Percentiles rank a stretch among this genome's conserved stretches.
These are phyloP conservation scores for Amphimedon queenslandica DNA, from an alignment of 37 sponge, comb jelly and placozoan genomes.

Conservation along the genomic window DNA sequence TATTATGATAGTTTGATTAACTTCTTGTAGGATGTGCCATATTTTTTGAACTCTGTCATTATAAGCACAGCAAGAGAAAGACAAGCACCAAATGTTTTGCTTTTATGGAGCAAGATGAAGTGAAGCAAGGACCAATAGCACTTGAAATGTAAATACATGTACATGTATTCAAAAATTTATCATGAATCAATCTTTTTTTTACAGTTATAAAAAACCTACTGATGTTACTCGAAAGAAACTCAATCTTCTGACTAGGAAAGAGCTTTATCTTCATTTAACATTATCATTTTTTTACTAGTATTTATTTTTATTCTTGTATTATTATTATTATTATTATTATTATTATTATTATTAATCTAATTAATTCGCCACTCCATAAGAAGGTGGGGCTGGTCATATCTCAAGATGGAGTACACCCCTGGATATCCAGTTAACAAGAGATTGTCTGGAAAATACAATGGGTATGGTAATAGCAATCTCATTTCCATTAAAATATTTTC, in stretches of 20 bases:
- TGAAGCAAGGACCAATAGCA: slow-evolving; percentile 47
- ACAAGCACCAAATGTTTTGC: slow-evolving; percentile 67
- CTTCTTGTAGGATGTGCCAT: slow-evolving; percentile 40
- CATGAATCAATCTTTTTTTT: background rate
- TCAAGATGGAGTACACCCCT: slow-evolving; percentile 28
- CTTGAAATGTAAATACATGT: slow-evolving; percentile 59
- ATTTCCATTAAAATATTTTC: background rate
- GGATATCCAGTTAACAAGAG: slow-evolving; percentile 64
- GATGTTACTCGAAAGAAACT: slow-evolving; percentile 62
- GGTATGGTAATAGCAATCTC: slow-evolving; percentile 33
- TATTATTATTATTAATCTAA: too few species aligned
- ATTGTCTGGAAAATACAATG: slow-evolving; percentile 60
- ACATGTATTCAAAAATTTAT: background rate
- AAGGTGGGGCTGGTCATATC: too few species aligned
- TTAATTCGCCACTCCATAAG: too few species aligned
- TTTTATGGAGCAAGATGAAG: slow-evolving; percentile 81
- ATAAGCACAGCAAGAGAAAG: slow-evolving; percentile 52
- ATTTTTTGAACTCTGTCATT: slow-evolving; percentile 80
- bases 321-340: too few species aligned
- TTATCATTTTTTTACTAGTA: too few species aligned
- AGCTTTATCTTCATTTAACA: slow-evolving; percentile 74
- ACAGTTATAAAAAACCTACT: slow-evolving; percentile 82
- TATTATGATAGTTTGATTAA: background rate
- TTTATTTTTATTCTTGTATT: too few species aligned
- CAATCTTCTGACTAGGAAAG: slow-evolving; percentile 58